Conservation (phyloP, 2,797 vertebrate genomes). For the Sebastes steindachneri region DNA sequence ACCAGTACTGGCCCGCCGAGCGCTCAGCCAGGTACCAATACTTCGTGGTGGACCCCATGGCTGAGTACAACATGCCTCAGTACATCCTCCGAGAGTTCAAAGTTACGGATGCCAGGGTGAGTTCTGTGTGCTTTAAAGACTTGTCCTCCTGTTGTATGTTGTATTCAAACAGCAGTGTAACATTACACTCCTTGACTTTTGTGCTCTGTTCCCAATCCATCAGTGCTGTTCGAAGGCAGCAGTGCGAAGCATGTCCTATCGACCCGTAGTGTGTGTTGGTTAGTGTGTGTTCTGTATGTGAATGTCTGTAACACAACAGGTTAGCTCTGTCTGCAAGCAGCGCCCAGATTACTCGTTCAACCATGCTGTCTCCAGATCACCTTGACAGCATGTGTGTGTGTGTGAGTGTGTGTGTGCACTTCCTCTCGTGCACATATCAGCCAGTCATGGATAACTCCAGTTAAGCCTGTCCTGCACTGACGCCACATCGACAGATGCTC, state of each 20-base stretch:
- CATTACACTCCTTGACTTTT: conserved; percentile 34
- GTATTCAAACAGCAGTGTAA: conserved; percentile 14
- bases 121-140: conserved; percentile 53
- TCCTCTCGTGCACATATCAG: conserved; percentile 12
- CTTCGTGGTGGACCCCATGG: conserved; percentile 98
- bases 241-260: conserved; percentile 61
- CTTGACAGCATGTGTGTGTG: conserved; percentile 21
- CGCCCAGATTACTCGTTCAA: conserved; percentile 58
- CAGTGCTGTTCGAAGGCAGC: conserved; percentile 35
- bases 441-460: conserved; percentile 73
- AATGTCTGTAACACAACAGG: conserved; percentile 32
- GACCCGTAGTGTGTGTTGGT: conserved; percentile 58
- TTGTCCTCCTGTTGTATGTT: conserved; percentile 3
- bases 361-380: conserved; percentile 50
- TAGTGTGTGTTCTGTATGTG: conserved; percentile 44
- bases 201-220: conserved; percentile 39
- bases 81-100: conserved; percentile 98
- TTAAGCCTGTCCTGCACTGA: conserved; percentile 72
- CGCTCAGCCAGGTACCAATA: conserved; percentile 97
- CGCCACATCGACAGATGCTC: conserved; percentile 77
- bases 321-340: conserved; percentile 46
- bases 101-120: conserved; percentile 96
- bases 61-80: conserved; percentile 99
- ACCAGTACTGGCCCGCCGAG: conserved; percentile 98
- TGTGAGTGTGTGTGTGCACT: not conserved